Conservation (phyloP, 2,888 invertebrate genomes). For the Andrena haemorrhoa region DNA sequence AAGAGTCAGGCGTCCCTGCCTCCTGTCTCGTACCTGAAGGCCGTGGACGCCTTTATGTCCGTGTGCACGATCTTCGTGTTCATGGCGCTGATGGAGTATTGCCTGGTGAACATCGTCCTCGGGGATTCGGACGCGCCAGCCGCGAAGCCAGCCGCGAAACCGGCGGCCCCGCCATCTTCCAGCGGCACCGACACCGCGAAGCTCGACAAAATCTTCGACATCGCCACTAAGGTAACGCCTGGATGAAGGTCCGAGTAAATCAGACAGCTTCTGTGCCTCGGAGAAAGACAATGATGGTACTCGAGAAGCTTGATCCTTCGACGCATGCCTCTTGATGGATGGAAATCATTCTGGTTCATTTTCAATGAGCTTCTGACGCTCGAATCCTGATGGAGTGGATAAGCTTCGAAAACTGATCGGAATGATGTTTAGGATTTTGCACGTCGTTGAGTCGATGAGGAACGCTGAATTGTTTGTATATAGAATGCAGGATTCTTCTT, state of each 20-base stretch:
- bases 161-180: constrained; percentile 61
- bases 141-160: constrained; percentile 85
- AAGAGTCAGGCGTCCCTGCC: constrained; percentile 97
- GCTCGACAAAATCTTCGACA: constrained; percentile 86
- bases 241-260: constrained; percentile 55
- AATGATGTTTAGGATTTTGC: too few species aligned
- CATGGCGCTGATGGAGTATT: constrained; percentile 97
- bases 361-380: too few species aligned
- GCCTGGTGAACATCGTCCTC: constrained; percentile 93
- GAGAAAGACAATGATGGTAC: constrained; percentile 6
- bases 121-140: constrained; percentile 89
- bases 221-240: constrained; percentile 84
- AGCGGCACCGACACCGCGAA: constrained; percentile 83
- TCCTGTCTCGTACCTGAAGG: constrained; percentile 96
- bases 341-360: too few species aligned
- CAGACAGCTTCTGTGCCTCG: constrained; percentile 75
- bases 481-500: too few species aligned
- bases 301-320: background rate
- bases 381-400: too few species aligned
- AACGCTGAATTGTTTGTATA: too few species aligned
- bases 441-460: too few species aligned
- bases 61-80: constrained; percentile 97
- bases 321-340: too few species aligned
- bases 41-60: constrained; percentile 97
- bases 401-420: too few species aligned